These are phyloP conservation scores for Sternotherus odoratus DNA, from an alignment of 2,797 vertebrate species.

Conservation along the genomic window DNA sequence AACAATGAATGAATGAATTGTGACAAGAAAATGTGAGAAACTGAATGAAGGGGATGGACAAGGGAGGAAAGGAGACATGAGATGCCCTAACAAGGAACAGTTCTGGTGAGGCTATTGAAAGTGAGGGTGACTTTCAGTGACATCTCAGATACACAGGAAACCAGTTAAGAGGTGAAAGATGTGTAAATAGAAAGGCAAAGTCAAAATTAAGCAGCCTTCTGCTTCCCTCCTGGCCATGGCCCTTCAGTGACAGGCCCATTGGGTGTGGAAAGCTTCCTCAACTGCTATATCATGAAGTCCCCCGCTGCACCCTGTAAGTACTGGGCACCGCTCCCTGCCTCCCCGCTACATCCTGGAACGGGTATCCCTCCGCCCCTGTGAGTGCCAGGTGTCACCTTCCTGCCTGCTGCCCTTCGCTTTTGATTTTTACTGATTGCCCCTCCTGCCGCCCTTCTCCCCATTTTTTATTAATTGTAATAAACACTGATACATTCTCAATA, in stretches of 20 bases:
- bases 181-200: background rate
- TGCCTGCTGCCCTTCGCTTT: no score
- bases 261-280: no score
- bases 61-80: background rate
- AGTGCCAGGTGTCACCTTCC: no score
- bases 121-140: background rate
- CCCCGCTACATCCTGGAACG: no score
- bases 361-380: no score
- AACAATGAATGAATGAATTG: background rate
- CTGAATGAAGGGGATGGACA: background rate
- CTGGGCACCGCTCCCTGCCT: no score
- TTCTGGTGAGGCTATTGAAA: background rate
- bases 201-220: background rate
- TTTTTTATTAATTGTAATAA: background rate
- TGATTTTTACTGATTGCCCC: no score
- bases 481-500: background rate
- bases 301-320: no score
- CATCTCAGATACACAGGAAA: background rate
- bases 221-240: no score
- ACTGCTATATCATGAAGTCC: no score
- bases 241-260: background rate
- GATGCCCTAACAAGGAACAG: background rate
- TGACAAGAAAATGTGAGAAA: background rate
- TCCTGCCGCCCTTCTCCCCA: no score
- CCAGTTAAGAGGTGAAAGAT: background rate